Conservation (phyloP, 2,797 vertebrate genomes). For the Oreochromis grahami region DNA sequence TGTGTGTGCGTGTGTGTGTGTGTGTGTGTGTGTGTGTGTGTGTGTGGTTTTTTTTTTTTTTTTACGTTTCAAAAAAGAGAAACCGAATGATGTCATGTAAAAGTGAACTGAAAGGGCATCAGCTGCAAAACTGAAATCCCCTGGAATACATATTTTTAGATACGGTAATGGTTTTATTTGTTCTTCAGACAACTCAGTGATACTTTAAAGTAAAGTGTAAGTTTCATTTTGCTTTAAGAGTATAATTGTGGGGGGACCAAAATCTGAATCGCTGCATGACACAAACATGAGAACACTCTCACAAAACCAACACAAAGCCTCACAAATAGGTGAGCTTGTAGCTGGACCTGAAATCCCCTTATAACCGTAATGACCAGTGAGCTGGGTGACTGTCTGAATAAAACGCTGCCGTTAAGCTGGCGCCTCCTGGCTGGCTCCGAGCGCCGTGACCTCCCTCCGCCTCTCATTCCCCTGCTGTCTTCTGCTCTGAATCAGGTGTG, state of each 20-base stretch:
- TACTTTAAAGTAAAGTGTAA: neutral
- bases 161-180: neutral
- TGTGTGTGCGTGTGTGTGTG: no score
- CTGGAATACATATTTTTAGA: neutral
- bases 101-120: neutral
- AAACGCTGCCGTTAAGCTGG: conserved; percentile 46
- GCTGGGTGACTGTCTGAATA: conserved; percentile 48
- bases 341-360: conserved; percentile 39
- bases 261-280: neutral
- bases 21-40: no score
- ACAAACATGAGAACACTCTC: neutral
- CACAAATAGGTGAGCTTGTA: conserved; percentile 30
- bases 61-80: accelerated
- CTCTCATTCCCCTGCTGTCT: conserved; percentile 31
- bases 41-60: no score
- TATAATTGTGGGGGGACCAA: neutral
- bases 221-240: neutral
- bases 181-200: neutral
- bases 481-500: conserved; percentile 50
- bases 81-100: neutral
- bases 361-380: conserved; percentile 39
- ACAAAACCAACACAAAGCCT: neutral
- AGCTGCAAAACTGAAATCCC: neutral
- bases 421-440: conserved; percentile 26
- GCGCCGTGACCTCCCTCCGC: conserved; percentile 40